Evolutionary conservation across 2,797 vertebrate genomes (phyloP).

Genomic region (Bovichtus diacanthus): DNA sequence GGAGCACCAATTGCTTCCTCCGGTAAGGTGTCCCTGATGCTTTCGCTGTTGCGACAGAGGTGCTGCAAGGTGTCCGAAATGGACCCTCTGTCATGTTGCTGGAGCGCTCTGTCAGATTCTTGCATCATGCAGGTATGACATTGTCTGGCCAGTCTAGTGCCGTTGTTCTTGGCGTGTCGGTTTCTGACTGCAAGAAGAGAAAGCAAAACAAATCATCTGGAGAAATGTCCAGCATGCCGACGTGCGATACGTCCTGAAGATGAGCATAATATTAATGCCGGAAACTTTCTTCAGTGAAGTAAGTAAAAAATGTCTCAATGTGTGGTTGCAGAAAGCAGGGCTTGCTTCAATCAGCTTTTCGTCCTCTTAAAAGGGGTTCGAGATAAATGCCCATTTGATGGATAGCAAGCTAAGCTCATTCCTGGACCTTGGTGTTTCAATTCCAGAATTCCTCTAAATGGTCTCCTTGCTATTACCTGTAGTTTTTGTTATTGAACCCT

Average conservation of each 20-base stretch:
- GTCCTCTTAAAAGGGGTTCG: background rate
- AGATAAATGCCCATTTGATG: conserved; percentile 39
- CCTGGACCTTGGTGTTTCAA: conserved; percentile 16
- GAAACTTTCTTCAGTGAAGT: background rate
- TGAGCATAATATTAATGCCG: background rate
- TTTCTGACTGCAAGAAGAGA: conserved; percentile 41
- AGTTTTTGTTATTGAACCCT: conserved; percentile 34
- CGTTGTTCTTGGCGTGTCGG: conserved; percentile 46
- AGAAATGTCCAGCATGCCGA: background rate
- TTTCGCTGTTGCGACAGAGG: conserved; percentile 53
- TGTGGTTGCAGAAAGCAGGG: background rate
- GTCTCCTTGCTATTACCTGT: conserved; percentile 38
- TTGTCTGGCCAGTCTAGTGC: conserved; percentile 55
- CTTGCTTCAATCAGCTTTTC: conserved; percentile 3
- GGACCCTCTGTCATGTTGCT: conserved; percentile 56
- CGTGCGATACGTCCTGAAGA: background rate
- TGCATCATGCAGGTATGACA: conserved; percentile 75
- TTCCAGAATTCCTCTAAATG: conserved; percentile 40
- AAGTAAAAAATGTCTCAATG: background rate
- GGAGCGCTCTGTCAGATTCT: conserved; percentile 67
- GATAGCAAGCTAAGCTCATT: conserved; percentile 16
- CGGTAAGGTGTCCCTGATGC: conserved; percentile 51
- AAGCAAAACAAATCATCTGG: conserved; percentile 19
- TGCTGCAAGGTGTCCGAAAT: conserved; percentile 61
- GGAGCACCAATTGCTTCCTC: conserved; percentile 72